phyloP scores from a whole-genome alignment of 1,140 invertebrate species.

The Heliconius hewitsoni region DNA sequence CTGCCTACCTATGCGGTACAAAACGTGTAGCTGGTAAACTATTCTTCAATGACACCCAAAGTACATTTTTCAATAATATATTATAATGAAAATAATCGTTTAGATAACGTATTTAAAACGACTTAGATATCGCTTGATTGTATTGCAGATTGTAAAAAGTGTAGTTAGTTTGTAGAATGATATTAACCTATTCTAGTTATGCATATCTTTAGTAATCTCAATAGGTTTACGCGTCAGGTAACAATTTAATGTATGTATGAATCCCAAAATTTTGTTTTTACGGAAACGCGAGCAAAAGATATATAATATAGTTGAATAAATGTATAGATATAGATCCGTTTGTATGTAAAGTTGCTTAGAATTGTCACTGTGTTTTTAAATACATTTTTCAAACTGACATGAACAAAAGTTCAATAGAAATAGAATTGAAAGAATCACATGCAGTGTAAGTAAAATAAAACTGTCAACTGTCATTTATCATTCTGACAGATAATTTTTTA shows the following conservation, averaged over 20 bases:
- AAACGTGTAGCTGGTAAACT: neutral
- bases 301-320: slow-evolving; percentile 31
- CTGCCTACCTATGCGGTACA: no score
- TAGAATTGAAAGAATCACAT: slow-evolving; percentile 2
- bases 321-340: slow-evolving; percentile 34
- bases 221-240: slow-evolving; percentile 25
- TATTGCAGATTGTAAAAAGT: slow-evolving; percentile 78
- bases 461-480: slow-evolving; percentile 1
- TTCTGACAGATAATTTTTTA: neutral
- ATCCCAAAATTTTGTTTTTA: neutral
- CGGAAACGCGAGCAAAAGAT: slow-evolving; percentile 28
- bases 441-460: slow-evolving; percentile 1
- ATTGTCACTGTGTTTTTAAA: neutral
- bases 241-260: slow-evolving; percentile 20
- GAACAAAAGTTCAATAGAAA: neutral
- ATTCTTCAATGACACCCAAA: neutral
- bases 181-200: slow-evolving; percentile 77
- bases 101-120: slow-evolving; percentile 68
- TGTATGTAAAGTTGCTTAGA: neutral
- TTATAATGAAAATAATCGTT: slow-evolving; percentile 57
- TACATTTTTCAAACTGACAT: neutral
- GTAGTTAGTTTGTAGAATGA: slow-evolving; percentile 78
- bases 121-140: slow-evolving; percentile 73
- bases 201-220: slow-evolving; percentile 70
- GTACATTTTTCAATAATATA: slow-evolving; percentile 38